A percentile compares a stretch with the other conserved stretches of the same genome.
Conservation (phyloP, 2,797 vertebrate genomes). For the Rhinatrema bivittatum region DNA sequence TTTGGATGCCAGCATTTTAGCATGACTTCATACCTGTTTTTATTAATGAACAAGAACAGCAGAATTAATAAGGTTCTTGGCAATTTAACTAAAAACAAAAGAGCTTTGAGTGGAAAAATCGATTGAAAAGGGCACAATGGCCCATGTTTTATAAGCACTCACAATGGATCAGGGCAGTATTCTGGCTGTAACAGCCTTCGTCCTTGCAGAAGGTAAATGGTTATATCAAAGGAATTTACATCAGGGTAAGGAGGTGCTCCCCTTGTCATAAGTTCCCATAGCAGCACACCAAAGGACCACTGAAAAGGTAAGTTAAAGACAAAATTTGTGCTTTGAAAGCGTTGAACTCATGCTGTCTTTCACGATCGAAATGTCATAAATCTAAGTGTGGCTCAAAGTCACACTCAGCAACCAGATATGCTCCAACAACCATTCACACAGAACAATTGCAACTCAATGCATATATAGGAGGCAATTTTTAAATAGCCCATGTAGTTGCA, state of each 20-base stretch:
- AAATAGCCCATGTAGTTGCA: too few species aligned
- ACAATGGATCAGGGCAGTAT: constrained; percentile 94
- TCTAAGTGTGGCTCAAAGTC: constrained; percentile 6
- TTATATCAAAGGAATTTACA: constrained; percentile 96
- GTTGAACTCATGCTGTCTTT: constrained; percentile 8
- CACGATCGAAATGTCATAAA: constrained; percentile 8
- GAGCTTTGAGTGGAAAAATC: too few species aligned
- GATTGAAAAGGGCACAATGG: too few species aligned
- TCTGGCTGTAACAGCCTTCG: constrained; percentile 91
- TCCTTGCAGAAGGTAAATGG: constrained; percentile 90
- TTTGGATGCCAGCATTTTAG: constrained; percentile 95
- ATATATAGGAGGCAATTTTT: too few species aligned
- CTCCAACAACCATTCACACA: too few species aligned
- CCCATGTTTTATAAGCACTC: too few species aligned
- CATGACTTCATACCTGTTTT: constrained; percentile 88
- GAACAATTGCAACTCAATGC: too few species aligned
- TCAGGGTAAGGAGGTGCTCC: constrained; percentile 95
- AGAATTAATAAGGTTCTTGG: too few species aligned
- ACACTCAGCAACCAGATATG: too few species aligned
- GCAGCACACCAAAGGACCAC: constrained; percentile 96
- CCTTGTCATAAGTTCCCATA: constrained; percentile 97
- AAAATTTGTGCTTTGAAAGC: constrained; percentile 10
- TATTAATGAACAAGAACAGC: constrained; percentile 3
- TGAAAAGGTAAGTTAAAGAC: constrained; percentile 34
- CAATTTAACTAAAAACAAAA: too few species aligned